These are phyloP conservation scores for Diplolepis rosae DNA, from an alignment of 2,888 invertebrate species.

Conservation along the genomic window DNA sequence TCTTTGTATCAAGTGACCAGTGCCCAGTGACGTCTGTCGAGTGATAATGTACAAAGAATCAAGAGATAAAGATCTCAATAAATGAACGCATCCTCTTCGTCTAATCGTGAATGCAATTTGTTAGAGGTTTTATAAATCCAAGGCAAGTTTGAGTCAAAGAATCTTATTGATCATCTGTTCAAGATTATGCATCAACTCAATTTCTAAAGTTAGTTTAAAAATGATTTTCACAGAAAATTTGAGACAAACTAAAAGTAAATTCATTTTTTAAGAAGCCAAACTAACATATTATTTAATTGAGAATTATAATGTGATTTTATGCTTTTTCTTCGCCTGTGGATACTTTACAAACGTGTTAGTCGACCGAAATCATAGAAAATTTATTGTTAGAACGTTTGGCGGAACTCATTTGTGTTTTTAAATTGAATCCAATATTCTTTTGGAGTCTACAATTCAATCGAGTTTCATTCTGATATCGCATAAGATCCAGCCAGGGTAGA, in stretches of 20 bases:
- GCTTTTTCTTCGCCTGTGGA: background rate
- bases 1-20: conserved; percentile 12
- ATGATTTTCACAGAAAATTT: no score
- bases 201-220: background rate
- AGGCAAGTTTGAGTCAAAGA: conserved; percentile 10
- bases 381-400: background rate
- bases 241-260: no score
- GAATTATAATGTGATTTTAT: background rate
- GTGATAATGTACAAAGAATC: conserved; percentile 30
- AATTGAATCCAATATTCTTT: background rate
- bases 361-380: background rate
- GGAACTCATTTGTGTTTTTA: background rate
- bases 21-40: conserved; percentile 15
- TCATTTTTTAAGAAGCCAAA: no score
- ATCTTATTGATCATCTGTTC: background rate
- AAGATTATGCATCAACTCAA: conserved; percentile 2
- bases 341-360: background rate
- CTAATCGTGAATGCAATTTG: conserved; percentile 16
- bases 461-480: background rate
- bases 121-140: background rate
- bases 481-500: background rate
- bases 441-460: background rate
- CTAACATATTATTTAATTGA: no score
- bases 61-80: conserved; percentile 20
- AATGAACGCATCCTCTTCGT: conserved; percentile 3